phyloP scores from a whole-genome alignment of 2,888 invertebrate species.

The Aleiodes leptofemur region DNA sequence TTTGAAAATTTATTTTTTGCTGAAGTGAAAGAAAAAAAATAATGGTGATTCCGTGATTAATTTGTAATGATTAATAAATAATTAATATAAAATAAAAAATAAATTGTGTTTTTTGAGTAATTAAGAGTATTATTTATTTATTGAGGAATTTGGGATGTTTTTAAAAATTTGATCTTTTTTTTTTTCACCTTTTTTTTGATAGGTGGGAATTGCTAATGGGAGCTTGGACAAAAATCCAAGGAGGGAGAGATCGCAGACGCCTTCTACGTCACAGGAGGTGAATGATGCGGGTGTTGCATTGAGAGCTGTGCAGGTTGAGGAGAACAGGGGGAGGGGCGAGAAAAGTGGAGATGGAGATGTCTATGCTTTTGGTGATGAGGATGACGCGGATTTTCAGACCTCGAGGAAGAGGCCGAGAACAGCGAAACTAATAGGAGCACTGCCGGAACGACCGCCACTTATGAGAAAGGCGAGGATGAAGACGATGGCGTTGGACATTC shows the following conservation, averaged over 20 bases:
- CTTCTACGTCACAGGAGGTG: neutral
- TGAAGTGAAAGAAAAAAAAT: too few relatives aligned
- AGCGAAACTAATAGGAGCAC: neutral
- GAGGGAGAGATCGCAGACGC: slow-evolving; percentile 9
- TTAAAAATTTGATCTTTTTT: slow-evolving; percentile 56
- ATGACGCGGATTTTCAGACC: slow-evolving; percentile 6
- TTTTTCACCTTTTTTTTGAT: slow-evolving; percentile 61
- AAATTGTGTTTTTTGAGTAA: too few relatives aligned
- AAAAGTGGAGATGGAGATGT: neutral
- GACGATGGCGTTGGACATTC: neutral
- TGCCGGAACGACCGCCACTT: neutral
- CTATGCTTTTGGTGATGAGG: slow-evolving; percentile 35
- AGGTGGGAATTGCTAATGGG: slow-evolving; percentile 62
- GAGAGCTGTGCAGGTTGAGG: too few relatives aligned
- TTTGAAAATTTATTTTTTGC: too few relatives aligned
- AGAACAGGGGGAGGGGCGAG: too few relatives aligned
- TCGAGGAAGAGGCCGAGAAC: neutral
- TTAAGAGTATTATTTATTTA: too few relatives aligned
- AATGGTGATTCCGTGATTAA: too few relatives aligned
- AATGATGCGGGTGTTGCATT: too few relatives aligned
- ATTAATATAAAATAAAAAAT: too few relatives aligned
- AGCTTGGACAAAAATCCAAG: slow-evolving; percentile 57
- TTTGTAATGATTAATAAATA: too few relatives aligned
- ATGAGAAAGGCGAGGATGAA: neutral
- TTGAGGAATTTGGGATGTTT: neutral